Conservation (phyloP, 2,797 vertebrate species). For the Hoplostethus atlanticus region DNA sequence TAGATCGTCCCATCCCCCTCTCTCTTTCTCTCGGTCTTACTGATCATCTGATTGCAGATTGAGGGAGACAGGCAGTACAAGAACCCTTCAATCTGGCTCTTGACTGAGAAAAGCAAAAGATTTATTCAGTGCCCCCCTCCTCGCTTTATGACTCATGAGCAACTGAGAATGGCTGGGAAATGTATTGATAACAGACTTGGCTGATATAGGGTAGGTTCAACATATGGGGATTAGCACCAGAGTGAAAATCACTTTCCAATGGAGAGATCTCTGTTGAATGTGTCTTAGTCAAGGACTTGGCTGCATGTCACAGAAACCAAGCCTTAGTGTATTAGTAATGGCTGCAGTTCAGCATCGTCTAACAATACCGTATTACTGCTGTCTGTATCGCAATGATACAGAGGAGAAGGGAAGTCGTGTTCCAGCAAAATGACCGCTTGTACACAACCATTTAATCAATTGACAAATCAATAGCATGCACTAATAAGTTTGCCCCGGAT, state of each 20-base stretch:
- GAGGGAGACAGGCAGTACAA: conserved; percentile 67
- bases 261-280: conserved; percentile 24
- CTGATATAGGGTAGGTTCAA: conserved; percentile 37
- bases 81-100: conserved; percentile 78
- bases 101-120: conserved; percentile 65
- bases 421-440: conserved; percentile 68
- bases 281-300: not conserved
- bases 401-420: conserved; percentile 53
- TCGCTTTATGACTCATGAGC: conserved; percentile 59
- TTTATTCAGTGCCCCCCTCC: conserved; percentile 61
- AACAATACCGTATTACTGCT: conserved; percentile 39
- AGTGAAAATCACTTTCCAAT: conserved; percentile 24
- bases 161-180: conserved; percentile 59
- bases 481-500: conserved; percentile 65
- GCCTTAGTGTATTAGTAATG: conserved; percentile 31
- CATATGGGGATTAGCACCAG: conserved; percentile 42
- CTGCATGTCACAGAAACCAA: conserved; percentile 11
- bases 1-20: conserved; percentile 59
- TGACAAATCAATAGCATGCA: conserved; percentile 71
- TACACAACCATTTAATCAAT: conserved; percentile 70
- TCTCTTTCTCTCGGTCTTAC: conserved; percentile 57
- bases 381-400: conserved; percentile 40
- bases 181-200: conserved; percentile 42
- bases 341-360: conserved; percentile 38
- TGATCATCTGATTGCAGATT: conserved; percentile 78